Conservation (phyloP, 2,888 invertebrate genomes). For the Limnephilus rhombicus region DNA sequence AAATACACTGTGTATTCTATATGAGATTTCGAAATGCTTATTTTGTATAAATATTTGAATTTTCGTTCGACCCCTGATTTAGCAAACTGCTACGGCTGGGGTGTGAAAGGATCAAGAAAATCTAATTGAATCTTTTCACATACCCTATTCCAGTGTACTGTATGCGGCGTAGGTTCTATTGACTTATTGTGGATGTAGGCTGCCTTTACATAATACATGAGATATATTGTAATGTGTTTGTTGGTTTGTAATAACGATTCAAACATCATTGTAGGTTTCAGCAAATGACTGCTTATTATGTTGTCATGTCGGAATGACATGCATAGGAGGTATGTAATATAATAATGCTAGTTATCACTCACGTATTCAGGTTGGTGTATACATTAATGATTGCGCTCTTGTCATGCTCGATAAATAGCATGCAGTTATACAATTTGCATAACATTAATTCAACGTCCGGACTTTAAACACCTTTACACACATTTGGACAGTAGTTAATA, state of each 20-base stretch:
- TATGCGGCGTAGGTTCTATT: neutral
- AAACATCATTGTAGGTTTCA: slow-evolving; percentile 40
- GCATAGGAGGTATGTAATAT: neutral
- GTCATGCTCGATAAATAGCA: slow-evolving; percentile 20
- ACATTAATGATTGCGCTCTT: slow-evolving; percentile 27
- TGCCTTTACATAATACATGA: neutral
- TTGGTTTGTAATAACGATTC: neutral
- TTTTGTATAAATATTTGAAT: neutral
- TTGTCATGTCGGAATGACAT: slow-evolving; percentile 51
- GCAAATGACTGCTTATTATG: slow-evolving; percentile 55
- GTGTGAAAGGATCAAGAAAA: slow-evolving; percentile 11
- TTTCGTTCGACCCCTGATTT: neutral
- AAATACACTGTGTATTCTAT: neutral
- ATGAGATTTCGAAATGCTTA: neutral
- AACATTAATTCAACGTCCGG: neutral
- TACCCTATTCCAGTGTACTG: neutral
- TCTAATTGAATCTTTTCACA: neutral
- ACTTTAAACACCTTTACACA: neutral
- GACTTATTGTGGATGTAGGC: neutral
- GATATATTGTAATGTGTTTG: neutral
- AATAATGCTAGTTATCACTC: slow-evolving; percentile 28
- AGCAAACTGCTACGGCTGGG: neutral
- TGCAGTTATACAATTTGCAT: slow-evolving; percentile 32
- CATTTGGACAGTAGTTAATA: neutral
- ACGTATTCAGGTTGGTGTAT: neutral